Conservation (phyloP, 2,113 vertebrate genomes). For the Monarcha castaneiventris region DNA sequence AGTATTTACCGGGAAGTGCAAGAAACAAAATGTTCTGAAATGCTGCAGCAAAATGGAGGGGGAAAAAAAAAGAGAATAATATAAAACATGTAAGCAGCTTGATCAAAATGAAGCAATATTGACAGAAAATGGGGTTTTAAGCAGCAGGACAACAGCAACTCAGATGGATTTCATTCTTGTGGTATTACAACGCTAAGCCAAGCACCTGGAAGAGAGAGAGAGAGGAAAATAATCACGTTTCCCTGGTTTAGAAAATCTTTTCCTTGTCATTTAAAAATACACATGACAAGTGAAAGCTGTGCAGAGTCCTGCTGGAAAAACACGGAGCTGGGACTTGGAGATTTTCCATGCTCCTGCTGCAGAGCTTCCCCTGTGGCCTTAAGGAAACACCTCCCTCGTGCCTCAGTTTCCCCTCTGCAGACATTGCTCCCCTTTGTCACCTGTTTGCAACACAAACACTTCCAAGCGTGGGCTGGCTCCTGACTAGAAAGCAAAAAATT, state of each 20-base stretch:
- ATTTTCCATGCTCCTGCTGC: background rate
- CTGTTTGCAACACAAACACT: background rate
- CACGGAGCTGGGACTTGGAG: background rate
- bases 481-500: background rate
- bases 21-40: conserved; percentile 72
- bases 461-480: background rate
- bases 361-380: rapidly evolving
- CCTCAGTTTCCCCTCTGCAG: background rate
- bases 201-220: background rate
- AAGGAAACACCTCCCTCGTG: background rate
- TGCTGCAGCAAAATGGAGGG: conserved; percentile 41
- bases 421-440: background rate
- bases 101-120: conserved; percentile 57
- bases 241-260: conserved; percentile 3
- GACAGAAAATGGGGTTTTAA: conserved; percentile 71
- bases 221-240: conserved; percentile 2
- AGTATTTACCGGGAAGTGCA: conserved; percentile 62
- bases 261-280: conserved; percentile 15
- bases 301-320: background rate
- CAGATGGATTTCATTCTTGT: conserved; percentile 22
- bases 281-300: background rate
- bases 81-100: conserved; percentile 67
- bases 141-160: conserved; percentile 64
- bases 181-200: background rate
- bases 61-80: background rate